Evolutionary conservation across 2,113 vertebrate species (phyloP).

Genomic region (Channa argus): DNA sequence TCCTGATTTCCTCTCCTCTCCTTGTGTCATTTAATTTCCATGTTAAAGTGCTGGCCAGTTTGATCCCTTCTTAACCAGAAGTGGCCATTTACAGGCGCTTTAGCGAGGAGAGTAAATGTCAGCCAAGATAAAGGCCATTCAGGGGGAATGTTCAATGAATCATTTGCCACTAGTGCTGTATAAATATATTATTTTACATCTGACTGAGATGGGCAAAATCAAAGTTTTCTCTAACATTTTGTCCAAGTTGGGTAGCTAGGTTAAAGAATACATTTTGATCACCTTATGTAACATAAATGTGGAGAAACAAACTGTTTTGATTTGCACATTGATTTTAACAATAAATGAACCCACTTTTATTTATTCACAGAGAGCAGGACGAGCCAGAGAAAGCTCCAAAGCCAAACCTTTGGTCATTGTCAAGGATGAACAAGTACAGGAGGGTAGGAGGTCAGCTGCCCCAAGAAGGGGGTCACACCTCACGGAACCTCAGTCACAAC

Average conservation of each 20-base stretch:
- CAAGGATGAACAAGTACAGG: slow-evolving; percentile 23
- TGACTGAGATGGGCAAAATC: not conserved
- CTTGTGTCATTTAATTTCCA: slow-evolving; percentile 74
- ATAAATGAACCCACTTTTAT: not conserved
- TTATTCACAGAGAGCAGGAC: slow-evolving; percentile 59
- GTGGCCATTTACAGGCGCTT: slow-evolving; percentile 68
- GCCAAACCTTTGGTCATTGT: slow-evolving; percentile 12
- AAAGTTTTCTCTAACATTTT: slow-evolving; percentile 1
- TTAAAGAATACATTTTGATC: no score
- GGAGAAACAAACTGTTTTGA: no score
- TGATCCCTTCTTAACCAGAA: slow-evolving; percentile 80
- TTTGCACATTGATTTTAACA: not conserved
- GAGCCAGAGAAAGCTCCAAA: slow-evolving; percentile 34
- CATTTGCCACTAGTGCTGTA: slow-evolving; percentile 26
- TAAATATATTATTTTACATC: slow-evolving; percentile 29
- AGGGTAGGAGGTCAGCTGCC: slow-evolving; percentile 12
- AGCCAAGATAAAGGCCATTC: slow-evolving; percentile 63
- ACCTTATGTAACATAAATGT: no score
- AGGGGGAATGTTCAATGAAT: slow-evolving; percentile 19
- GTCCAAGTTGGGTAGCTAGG: no score
- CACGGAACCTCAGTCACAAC: slow-evolving; percentile 14
- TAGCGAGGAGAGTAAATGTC: slow-evolving; percentile 71
- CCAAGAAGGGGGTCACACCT: slow-evolving; percentile 28
- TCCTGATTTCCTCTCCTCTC: slow-evolving; percentile 59
- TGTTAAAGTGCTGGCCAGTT: slow-evolving; percentile 76